These are phyloP conservation scores for Meta bourneti DNA, from an alignment of 2,888 invertebrate genomes.

Conservation along the genomic window DNA sequence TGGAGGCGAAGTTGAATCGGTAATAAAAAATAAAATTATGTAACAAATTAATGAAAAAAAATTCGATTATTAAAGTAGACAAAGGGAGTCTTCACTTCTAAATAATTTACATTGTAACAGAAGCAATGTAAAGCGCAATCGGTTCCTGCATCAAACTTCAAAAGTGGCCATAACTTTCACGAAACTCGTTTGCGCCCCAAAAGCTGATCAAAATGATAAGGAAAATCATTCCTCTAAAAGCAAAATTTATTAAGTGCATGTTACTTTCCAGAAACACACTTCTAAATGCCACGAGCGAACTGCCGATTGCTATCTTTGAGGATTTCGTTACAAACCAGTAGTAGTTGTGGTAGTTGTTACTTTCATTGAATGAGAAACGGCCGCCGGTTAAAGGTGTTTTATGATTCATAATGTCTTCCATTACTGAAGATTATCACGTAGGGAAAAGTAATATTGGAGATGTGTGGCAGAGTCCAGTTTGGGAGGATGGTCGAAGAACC, in stretches of 20 bases:
- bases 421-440: constrained; percentile 68
- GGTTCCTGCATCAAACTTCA: too few species aligned
- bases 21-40: too few species aligned
- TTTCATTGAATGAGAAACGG: constrained; percentile 50
- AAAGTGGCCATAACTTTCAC: too few species aligned
- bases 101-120: too few species aligned
- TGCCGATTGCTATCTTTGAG: constrained; percentile 19
- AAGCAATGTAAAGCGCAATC: too few species aligned
- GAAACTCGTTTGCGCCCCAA: too few species aligned
- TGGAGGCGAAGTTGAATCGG: too few species aligned
- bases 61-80: too few species aligned
- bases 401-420: constrained; percentile 70
- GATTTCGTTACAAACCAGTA: constrained; percentile 37
- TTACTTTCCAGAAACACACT: neutral
- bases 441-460: neutral
- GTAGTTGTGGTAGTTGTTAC: constrained; percentile 16
- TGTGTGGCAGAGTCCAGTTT: constrained; percentile 7
- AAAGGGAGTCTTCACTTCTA: too few species aligned
- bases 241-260: neutral
- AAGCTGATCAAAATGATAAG: neutral
- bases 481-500: constrained; percentile 13
- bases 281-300: constrained; percentile 1
- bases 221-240: neutral
- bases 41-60: too few species aligned
- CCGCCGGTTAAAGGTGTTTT: constrained; percentile 69